These are phyloP conservation scores for Neuroscelio doddi DNA, from an alignment of 2,888 invertebrate species.

Conservation along the genomic window DNA sequence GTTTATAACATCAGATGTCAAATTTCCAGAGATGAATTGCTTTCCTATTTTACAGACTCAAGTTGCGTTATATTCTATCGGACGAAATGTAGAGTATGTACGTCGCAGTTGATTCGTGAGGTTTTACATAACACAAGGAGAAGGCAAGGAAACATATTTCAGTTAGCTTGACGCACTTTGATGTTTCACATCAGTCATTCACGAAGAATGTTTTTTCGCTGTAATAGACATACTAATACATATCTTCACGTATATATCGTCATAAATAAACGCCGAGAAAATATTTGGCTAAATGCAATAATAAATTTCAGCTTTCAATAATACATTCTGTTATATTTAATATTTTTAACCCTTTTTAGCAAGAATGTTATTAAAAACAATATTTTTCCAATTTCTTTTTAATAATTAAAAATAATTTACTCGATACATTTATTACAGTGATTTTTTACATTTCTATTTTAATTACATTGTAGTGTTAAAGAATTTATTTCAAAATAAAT, in stretches of 20 bases:
- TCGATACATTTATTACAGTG: too few relatives aligned
- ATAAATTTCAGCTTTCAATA: conserved; percentile 17
- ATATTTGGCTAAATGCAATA: conserved; percentile 30
- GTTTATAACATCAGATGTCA: too few relatives aligned
- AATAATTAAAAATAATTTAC: too few relatives aligned
- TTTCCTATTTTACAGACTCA: conserved; percentile 1
- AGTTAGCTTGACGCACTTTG: conserved; percentile 19
- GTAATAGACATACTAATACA: conserved; percentile 6
- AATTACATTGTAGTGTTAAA: too few relatives aligned
- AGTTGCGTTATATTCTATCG: conserved; percentile 1
- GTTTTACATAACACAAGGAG: not conserved
- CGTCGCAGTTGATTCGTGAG: not conserved
- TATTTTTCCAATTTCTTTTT: too few relatives aligned
- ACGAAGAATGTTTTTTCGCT: conserved; percentile 17
- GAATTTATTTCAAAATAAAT: too few relatives aligned
- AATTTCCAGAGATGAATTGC: conserved; percentile 9
- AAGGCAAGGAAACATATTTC: conserved; percentile 21
- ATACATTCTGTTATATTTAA: too few relatives aligned
- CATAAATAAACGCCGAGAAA: conserved; percentile 20
- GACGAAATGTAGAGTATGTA: not conserved
- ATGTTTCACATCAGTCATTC: conserved; percentile 41
- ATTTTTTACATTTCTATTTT: too few relatives aligned
- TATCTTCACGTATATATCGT: conserved; percentile 12
- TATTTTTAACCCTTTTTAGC: too few relatives aligned
- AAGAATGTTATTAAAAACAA: too few relatives aligned